Percentiles rank a stretch among this genome's conserved stretches.
These are phyloP conservation scores for Drosophila pruinosa DNA, from an alignment of 1,140 invertebrate genomes.

Conservation along the genomic window DNA sequence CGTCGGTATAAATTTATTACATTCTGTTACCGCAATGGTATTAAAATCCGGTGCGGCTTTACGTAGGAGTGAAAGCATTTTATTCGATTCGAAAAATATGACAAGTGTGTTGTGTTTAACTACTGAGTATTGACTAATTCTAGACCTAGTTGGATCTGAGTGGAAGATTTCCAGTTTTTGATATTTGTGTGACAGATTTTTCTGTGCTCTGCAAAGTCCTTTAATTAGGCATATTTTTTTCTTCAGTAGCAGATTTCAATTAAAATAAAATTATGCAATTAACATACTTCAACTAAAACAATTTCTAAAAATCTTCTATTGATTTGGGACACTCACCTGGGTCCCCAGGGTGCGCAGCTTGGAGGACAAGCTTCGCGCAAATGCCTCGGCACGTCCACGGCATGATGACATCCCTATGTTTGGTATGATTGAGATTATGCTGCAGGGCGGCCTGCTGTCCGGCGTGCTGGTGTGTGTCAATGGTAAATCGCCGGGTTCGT, in stretches of 20 bases:
- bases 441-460: constrained; percentile 75
- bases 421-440: constrained; percentile 79
- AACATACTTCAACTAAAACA: no score
- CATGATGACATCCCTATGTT: constrained; percentile 88
- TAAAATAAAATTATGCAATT: no score
- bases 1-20: constrained; percentile 94
- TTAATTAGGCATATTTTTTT: no score
- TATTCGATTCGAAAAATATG: neutral
- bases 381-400: constrained; percentile 89
- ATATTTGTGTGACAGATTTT: neutral
- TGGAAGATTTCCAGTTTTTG: neutral
- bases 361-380: constrained; percentile 89
- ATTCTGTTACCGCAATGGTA: constrained; percentile 92
- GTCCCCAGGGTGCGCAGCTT: constrained; percentile 88
- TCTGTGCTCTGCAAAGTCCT: no score
- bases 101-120: neutral
- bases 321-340: constrained; percentile 67
- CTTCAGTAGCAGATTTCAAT: no score
- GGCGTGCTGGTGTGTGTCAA: constrained; percentile 70
- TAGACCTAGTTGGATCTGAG: neutral
- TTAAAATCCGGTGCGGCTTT: constrained; percentile 90
- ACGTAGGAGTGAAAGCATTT: constrained; percentile 14
- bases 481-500: constrained; percentile 78
- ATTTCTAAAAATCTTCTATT: neutral
- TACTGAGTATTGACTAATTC: neutral